Conservation (phyloP, 2,797 vertebrate species). For the Chiroxiphia lanceolata region DNA sequence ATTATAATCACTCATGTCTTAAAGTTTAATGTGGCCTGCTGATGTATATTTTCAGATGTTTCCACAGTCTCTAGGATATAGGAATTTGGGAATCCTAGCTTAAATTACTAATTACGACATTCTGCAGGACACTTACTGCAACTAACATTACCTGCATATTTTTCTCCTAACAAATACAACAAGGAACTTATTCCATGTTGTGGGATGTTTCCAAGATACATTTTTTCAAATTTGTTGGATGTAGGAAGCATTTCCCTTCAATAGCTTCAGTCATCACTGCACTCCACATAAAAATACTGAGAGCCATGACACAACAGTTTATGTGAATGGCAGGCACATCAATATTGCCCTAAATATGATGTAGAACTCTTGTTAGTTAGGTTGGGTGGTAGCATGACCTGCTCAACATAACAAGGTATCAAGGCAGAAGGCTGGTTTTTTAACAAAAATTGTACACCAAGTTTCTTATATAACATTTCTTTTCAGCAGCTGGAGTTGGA, state of each 20-base stretch:
- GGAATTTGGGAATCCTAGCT: not conserved
- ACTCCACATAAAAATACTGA: not conserved
- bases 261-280: not conserved
- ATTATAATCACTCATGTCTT: not conserved
- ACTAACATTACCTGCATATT: not conserved
- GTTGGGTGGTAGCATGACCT: not conserved
- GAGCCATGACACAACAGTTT: rapidly evolving
- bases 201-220: not conserved
- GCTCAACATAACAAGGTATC: not conserved
- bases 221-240: not conserved
- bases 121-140: not conserved
- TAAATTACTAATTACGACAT: not conserved
- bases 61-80: not conserved
- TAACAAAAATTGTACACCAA: not conserved
- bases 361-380: not conserved
- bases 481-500: not conserved
- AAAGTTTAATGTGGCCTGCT: not conserved
- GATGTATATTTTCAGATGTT: not conserved
- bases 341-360: not conserved
- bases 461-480: not conserved
- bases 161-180: not conserved
- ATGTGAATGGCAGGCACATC: not conserved
- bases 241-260: not conserved
- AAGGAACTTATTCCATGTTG: not conserved
- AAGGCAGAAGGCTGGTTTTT: not conserved